phyloP scores from a whole-genome alignment of 2,113 vertebrate species.

The Egretta garzetta region DNA sequence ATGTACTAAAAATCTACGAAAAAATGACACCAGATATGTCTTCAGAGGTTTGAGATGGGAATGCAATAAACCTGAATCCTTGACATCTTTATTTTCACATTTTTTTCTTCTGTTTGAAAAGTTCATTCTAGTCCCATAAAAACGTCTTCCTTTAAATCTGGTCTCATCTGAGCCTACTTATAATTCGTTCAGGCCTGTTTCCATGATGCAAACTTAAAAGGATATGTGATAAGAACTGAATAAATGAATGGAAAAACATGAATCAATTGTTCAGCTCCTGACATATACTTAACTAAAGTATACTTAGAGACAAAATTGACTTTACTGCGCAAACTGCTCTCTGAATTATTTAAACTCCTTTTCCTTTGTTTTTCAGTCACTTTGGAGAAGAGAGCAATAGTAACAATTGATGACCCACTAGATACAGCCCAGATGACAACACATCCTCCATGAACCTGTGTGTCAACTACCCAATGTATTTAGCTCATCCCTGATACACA shows the following conservation, averaged over 20 bases:
- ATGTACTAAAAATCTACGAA: not conserved
- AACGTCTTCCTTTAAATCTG: not conserved
- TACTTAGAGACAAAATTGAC: not conserved
- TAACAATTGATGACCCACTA: not conserved
- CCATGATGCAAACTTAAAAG: not conserved
- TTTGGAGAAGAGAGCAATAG: not conserved
- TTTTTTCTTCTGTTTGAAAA: not conserved
- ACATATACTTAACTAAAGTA: not conserved
- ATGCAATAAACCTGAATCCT: slow-evolving; percentile 15
- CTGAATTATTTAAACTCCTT: not conserved
- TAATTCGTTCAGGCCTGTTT: not conserved
- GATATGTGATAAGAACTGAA: not conserved
- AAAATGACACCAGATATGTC: not conserved
- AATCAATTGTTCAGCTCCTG: not conserved
- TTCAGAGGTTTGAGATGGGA: not conserved
- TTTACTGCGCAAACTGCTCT: not conserved
- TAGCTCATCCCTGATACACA: not conserved
- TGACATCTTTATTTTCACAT: slow-evolving; percentile 32
- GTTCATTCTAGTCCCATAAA: not conserved
- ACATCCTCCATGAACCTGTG: not conserved
- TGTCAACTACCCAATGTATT: not conserved
- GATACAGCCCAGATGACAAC: not conserved
- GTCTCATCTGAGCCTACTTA: not conserved
- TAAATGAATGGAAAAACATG: not conserved
- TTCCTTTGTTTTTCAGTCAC: not conserved